Percentiles rank a stretch among this genome's conserved stretches.
phyloP scores from a whole-genome alignment of 2,797 vertebrate genomes.

The Clarias fuscus region DNA sequence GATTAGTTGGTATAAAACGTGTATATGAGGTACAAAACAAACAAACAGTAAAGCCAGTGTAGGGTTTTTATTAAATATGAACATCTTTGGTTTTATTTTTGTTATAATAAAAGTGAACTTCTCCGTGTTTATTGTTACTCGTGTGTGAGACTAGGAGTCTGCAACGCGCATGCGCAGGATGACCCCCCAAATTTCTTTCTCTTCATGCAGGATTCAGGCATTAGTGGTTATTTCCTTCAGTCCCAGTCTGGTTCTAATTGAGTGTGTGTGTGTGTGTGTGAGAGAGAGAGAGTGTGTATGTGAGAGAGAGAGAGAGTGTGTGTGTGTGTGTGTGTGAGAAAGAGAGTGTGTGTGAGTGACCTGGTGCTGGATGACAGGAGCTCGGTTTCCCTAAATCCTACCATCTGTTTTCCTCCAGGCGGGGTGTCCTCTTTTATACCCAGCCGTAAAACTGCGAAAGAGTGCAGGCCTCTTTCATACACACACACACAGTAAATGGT shows the following conservation, averaged over 20 bases:
- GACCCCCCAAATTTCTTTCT: background rate
- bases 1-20: too few relatives aligned
- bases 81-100: background rate
- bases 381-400: slow-evolving; percentile 23
- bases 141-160: background rate
- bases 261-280: background rate
- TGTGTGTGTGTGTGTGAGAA: background rate
- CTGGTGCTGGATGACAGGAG: slow-evolving; percentile 32
- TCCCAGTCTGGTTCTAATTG: slow-evolving; percentile 12
- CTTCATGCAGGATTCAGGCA: background rate
- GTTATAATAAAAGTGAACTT: background rate
- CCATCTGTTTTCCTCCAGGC: slow-evolving; percentile 53
- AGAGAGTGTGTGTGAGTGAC: background rate
- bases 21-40: background rate
- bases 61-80: too few relatives aligned
- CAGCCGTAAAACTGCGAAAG: slow-evolving; percentile 38
- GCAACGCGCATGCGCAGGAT: slow-evolving; percentile 9
- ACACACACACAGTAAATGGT: slow-evolving; percentile 22
- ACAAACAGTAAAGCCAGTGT: background rate
- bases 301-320: background rate
- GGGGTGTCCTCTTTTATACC: slow-evolving; percentile 37
- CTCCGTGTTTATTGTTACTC: background rate
- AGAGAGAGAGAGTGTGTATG: background rate
- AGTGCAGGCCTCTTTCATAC: background rate
- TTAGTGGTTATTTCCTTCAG: background rate